phyloP scores from a whole-genome alignment of 2,113 vertebrate genomes.

The Strix uralensis region DNA sequence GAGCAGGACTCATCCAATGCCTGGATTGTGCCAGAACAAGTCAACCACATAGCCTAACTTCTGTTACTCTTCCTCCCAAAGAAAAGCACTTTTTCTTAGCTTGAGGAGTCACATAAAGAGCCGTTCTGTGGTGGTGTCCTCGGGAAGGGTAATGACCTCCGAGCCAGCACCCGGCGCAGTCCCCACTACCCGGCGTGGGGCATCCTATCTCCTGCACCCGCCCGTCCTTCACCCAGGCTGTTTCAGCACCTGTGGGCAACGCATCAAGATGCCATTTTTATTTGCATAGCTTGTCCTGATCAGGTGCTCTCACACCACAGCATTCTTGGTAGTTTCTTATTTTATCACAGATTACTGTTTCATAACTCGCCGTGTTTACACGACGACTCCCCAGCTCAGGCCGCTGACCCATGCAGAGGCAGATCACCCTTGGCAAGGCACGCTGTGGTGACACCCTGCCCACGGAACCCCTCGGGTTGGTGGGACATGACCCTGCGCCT shows the following conservation, averaged over 20 bases:
- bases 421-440: no score
- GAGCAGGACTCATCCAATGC: neutral
- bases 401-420: no score
- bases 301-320: neutral
- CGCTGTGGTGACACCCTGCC: no score
- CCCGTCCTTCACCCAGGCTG: neutral
- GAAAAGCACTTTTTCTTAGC: neutral
- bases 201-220: neutral
- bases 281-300: neutral
- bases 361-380: no score
- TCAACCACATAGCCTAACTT: neutral
- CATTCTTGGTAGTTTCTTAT: no score
- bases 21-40: neutral
- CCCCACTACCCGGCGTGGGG: neutral
- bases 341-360: neutral
- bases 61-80: neutral
- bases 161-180: neutral
- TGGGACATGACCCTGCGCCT: no score
- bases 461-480: neutral
- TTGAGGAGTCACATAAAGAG: neutral
- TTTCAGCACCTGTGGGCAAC: neutral
- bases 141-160: neutral
- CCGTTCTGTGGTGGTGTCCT: neutral
- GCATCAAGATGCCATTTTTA: neutral
- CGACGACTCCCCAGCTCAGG: no score